A percentile compares a stretch with the other conserved stretches of the same genome.
phyloP scores from a whole-genome alignment of 2,888 invertebrate genomes.

The Sphaerophoria rueppellii region DNA sequence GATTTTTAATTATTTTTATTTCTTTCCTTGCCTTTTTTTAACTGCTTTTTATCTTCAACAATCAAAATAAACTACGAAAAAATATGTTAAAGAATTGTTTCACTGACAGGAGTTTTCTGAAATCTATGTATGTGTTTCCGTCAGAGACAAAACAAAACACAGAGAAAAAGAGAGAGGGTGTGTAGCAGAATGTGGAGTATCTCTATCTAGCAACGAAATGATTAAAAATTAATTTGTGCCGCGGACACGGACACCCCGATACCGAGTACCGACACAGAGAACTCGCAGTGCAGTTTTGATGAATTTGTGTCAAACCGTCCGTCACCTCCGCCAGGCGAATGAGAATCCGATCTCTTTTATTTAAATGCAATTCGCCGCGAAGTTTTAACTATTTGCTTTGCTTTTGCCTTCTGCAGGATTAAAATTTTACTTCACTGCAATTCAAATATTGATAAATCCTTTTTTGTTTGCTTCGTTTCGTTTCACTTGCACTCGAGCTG shows the following conservation, averaged over 20 bases:
- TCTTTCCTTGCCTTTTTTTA: constrained; percentile 16
- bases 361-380: constrained; percentile 37
- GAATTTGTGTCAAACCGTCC: constrained; percentile 6
- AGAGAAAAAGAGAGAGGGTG: not conserved
- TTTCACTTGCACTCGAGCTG: not conserved
- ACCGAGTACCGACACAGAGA: not conserved
- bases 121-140: not conserved
- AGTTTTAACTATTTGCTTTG: not conserved
- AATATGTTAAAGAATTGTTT: constrained; percentile 15
- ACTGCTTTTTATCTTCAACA: constrained; percentile 6
- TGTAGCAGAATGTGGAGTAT: not conserved
- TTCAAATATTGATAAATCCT: constrained; percentile 7
- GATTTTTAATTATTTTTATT: constrained; percentile 30
- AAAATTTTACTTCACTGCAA: not conserved
- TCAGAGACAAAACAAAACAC: not conserved
- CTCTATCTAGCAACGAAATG: not conserved
- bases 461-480: constrained; percentile 8
- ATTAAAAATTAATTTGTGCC: constrained; percentile 57
- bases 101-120: not conserved
- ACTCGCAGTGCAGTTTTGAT: constrained; percentile 37
- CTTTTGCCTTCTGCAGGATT: not conserved
- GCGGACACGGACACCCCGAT: constrained; percentile 26
- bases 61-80: constrained; percentile 4
- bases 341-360: constrained; percentile 15
- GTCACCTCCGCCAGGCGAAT: not conserved